phyloP scores from a whole-genome alignment of 2,888 invertebrate species.

The Euphydryas editha region DNA sequence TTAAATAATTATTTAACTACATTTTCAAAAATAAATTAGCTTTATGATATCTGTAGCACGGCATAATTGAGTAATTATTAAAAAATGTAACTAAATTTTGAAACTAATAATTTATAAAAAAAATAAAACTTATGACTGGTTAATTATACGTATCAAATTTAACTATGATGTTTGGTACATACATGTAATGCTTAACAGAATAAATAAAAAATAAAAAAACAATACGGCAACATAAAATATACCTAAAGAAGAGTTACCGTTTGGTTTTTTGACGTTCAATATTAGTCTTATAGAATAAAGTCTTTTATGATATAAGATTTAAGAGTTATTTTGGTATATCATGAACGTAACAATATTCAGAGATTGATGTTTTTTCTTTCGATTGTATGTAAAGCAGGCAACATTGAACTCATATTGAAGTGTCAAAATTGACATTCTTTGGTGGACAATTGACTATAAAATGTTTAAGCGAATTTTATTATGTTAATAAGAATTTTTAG shows the following conservation, averaged over 20 bases:
- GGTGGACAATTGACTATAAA: slow-evolving; percentile 39
- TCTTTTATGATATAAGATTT: not conserved
- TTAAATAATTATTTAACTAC: no score
- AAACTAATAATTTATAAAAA: no score
- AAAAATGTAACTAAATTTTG: no score
- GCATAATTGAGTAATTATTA: no score
- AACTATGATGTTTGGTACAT: not conserved
- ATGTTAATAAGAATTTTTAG: slow-evolving; percentile 11
- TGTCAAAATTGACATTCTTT: slow-evolving; percentile 40
- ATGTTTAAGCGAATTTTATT: slow-evolving; percentile 30
- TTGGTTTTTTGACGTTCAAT: not conserved
- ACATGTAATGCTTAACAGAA: slow-evolving; percentile 6
- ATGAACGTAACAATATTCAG: not conserved
- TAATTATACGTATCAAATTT: not conserved
- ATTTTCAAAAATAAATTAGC: no score
- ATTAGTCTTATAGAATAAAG: not conserved
- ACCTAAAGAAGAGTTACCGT: slow-evolving; percentile 1
- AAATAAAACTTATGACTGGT: no score
- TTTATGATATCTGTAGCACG: no score
- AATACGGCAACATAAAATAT: not conserved
- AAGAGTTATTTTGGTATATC: not conserved
- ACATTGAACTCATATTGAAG: slow-evolving; percentile 36
- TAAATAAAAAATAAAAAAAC: slow-evolving; percentile 8
- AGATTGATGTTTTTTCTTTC: slow-evolving; percentile 30
- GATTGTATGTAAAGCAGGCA: slow-evolving; percentile 41